These are phyloP conservation scores for Sebastes baramenuke DNA, from an alignment of 2,797 vertebrate species.

Conservation along the genomic window DNA sequence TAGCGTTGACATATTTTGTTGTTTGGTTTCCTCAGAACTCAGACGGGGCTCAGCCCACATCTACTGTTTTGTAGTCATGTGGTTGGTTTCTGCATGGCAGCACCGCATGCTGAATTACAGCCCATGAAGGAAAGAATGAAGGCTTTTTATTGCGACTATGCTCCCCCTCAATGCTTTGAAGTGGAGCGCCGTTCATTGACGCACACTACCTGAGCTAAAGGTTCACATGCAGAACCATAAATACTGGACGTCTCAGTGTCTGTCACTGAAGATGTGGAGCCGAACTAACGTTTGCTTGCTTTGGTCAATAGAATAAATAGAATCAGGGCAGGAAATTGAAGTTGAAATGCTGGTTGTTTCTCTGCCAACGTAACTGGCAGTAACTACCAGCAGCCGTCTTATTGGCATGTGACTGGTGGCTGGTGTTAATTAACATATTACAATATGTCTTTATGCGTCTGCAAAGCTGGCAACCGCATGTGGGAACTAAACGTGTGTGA, in stretches of 20 bases:
- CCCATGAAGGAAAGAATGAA: constrained; percentile 10
- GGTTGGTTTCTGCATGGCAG: constrained; percentile 4
- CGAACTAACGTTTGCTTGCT: background rate
- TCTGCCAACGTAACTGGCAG: background rate
- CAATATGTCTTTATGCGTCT: constrained; percentile 22
- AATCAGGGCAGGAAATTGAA: constrained; percentile 7
- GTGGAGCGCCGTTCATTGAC: background rate
- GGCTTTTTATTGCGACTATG: constrained; percentile 10
- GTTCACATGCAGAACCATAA: constrained; percentile 24
- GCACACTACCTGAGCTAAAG: constrained; percentile 25
- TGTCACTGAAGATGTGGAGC: background rate
- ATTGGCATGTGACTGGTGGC: background rate
- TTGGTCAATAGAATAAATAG: background rate
- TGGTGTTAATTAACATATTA: constrained; percentile 37
- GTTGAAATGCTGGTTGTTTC: background rate
- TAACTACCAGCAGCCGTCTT: background rate
- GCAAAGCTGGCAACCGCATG: constrained; percentile 26
- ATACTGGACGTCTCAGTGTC: background rate
- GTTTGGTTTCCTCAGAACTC: constrained; percentile 1
- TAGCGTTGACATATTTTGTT: background rate
- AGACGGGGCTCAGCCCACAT: background rate
- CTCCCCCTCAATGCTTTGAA: constrained; percentile 10
- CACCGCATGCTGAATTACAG: constrained; percentile 19
- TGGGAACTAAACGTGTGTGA: constrained; percentile 12
- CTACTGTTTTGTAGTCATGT: background rate